Conservation (phyloP, 2,797 vertebrate genomes). For the Chiroxiphia lanceolata region DNA sequence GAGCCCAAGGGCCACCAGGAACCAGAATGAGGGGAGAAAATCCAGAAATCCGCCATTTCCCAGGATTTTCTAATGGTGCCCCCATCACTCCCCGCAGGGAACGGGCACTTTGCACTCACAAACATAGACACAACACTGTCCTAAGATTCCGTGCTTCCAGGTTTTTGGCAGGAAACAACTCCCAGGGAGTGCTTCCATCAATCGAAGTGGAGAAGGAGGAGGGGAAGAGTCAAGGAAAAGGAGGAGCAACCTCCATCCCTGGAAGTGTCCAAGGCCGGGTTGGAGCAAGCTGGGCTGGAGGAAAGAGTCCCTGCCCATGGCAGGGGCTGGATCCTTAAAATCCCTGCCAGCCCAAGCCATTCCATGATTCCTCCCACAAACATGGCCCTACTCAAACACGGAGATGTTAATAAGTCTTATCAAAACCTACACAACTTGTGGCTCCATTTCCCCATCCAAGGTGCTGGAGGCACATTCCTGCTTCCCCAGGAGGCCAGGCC, state of each 20-base stretch:
- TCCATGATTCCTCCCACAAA: neutral
- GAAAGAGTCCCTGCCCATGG: neutral
- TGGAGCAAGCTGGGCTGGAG: neutral
- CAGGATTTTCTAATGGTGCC: neutral
- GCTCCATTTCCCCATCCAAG: neutral
- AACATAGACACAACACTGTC: conserved; percentile 61
- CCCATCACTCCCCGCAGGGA: conserved; percentile 46
- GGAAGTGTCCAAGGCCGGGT: rapidly evolving
- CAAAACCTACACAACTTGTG: neutral
- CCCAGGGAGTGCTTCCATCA: conserved; percentile 66
- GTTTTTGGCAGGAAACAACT: conserved; percentile 42
- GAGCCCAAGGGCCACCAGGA: neutral
- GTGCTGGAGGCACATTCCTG: neutral
- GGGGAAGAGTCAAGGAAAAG: neutral
- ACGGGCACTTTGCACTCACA: no score
- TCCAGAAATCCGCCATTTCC: no score
- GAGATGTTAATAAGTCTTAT: neutral
- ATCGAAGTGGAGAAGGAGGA: conserved; percentile 17
- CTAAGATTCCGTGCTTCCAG: conserved; percentile 61
- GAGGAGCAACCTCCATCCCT: neutral
- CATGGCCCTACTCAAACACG: neutral
- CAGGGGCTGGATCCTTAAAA: neutral
- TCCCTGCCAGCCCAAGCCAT: neutral
- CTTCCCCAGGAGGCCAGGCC: neutral
- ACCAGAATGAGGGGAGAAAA: conserved; percentile 73